Evolutionary conservation across 2,888 invertebrate genomes (phyloP), one percentile per base, ranked within the genome.

Genomic region (Drosophila rubida): DNA sequence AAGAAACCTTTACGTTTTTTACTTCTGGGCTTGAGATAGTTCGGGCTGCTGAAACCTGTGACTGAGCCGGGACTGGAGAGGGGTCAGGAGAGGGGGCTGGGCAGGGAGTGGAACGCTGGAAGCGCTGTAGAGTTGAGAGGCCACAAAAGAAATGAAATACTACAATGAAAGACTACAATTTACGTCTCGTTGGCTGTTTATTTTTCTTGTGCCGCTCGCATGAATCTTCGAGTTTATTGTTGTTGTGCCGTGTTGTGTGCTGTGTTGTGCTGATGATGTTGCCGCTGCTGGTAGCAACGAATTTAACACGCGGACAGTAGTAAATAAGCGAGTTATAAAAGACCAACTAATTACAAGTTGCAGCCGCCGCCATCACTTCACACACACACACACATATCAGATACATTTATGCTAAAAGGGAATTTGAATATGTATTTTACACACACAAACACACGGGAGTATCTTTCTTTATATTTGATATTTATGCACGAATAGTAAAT

Each of bases 341-440:
- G 79, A 59, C 50, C 87, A 90, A 83, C 89, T 89, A 89, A 90
- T 89, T 89, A 90, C 90, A 87, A 87, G 72, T 65, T 79, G 75
- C 71, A 80, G 74, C 69, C 75, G 46, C 65, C 65, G 45, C 57
- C 63, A 60, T 45, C 63, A 66, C 41, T 59, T 35, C 44, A 42
- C 45, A 35, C 32, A 22, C n/a, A 53, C 44, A 46, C 45, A 35
- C 45, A 25, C 11, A 54, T 62, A 63, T 4, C 7, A 63, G 6
- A 25, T 25, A 25, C 7, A 6, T 25, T 5, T 67, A 65, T 66
- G 75, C 49, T 67, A 51, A 71, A 70, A 54, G 14, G 2, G 58
- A 51, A 74, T 68, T 82, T 74, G 48, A 68, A 83, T 86, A 80
- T 75, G 58, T 48, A 49, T 55, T 27, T 54, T 14, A 14, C 13